Percentiles rank a stretch among this genome's conserved stretches.
Evolutionary conservation across 2,113 vertebrate species (phyloP).

Genomic region (Amazona vittata): DNA sequence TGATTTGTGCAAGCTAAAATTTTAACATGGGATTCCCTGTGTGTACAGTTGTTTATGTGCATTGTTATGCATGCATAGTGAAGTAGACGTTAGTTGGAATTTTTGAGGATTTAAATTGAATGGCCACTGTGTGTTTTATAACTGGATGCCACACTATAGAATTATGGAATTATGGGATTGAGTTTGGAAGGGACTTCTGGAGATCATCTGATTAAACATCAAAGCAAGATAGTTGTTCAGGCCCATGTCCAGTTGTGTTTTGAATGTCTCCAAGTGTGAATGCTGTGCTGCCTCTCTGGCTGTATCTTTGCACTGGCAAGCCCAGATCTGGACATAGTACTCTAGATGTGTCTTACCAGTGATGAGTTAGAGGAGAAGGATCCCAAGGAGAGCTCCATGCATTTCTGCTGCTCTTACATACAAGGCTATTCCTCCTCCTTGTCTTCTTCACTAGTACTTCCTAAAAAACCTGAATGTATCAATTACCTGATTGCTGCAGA

Average conservation of each 20-base stretch:
- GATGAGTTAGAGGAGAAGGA: background rate
- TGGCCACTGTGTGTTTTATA: background rate
- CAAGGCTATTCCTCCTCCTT: background rate
- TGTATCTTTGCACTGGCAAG: background rate
- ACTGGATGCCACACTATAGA: background rate
- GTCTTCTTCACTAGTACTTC: background rate
- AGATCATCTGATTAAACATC: background rate
- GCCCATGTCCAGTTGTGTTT: background rate
- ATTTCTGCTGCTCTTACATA: background rate
- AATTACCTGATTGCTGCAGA: background rate
- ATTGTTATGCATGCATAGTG: background rate
- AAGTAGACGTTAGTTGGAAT: background rate
- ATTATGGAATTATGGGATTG: background rate
- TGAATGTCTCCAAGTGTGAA: background rate
- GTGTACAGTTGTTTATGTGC: background rate
- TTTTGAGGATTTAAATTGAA: background rate
- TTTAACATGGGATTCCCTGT: background rate
- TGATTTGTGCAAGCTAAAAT: background rate
- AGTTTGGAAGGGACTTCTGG: background rate
- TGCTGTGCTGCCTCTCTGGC: background rate
- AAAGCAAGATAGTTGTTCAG: background rate
- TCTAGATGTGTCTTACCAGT: background rate
- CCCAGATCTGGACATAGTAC: background rate
- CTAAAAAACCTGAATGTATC: background rate
- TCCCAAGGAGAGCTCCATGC: background rate